Evolutionary conservation across 2,888 invertebrate species (phyloP).

Genomic region (Matsumyia berberina): DNA sequence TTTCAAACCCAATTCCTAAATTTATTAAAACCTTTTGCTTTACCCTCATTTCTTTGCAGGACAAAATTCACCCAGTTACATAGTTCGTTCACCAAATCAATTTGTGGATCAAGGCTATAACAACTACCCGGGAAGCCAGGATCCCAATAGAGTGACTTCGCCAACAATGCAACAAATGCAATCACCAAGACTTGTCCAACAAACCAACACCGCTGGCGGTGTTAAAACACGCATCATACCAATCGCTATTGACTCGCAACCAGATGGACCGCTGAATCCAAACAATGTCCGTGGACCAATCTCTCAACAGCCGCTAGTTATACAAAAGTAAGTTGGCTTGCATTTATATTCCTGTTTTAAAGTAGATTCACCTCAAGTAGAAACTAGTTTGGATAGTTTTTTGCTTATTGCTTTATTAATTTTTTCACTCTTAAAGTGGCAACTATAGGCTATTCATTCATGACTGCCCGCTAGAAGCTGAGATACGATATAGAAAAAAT

Average conservation of each 20-base stretch:
- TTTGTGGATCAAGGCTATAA: conserved; percentile 85
- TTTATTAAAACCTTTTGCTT: too few relatives aligned
- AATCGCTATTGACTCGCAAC: conserved; percentile 85
- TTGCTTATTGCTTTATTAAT: conserved; percentile 23
- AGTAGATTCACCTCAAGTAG: conserved; percentile 20
- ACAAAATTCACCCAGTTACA: conserved; percentile 80
- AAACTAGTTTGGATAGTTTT: neutral
- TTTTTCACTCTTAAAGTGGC: conserved; percentile 78
- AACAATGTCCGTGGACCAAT: conserved; percentile 81
- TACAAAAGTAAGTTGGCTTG: conserved; percentile 83
- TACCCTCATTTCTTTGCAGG: conserved; percentile 41
- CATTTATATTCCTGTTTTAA: conserved; percentile 15
- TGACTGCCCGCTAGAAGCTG: conserved; percentile 84
- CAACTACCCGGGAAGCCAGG: conserved; percentile 79
- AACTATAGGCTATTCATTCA: conserved; percentile 83
- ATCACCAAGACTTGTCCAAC: conserved; percentile 78
- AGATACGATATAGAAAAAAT: conserved; percentile 83
- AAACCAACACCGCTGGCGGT: conserved; percentile 74
- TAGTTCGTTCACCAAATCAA: conserved; percentile 84
- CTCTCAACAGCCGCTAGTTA: conserved; percentile 82
- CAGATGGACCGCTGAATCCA: conserved; percentile 76
- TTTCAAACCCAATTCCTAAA: too few relatives aligned
- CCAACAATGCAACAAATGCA: conserved; percentile 78
- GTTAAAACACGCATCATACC: conserved; percentile 86
- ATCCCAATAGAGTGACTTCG: conserved; percentile 81